Evolutionary conservation across 2,113 vertebrate genomes (phyloP).

Genomic region (Psettodes erumei): DNA sequence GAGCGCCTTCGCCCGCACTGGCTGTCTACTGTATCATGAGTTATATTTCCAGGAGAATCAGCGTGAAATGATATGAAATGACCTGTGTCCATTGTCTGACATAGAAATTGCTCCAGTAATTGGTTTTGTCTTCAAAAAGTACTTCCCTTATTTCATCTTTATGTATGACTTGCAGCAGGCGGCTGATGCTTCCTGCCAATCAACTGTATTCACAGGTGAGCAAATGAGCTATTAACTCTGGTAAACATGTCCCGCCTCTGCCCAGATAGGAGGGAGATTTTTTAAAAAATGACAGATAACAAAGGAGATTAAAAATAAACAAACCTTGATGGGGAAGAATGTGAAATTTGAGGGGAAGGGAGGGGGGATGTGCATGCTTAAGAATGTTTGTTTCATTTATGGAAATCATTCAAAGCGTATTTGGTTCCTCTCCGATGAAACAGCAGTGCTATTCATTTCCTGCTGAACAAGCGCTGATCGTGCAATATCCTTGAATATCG

Average conservation of each 20-base stretch:
- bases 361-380: not conserved
- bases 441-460: conserved; percentile 47
- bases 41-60: conserved; percentile 49
- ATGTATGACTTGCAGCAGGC: conserved; percentile 45
- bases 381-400: conserved; percentile 68
- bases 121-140: conserved; percentile 62
- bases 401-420: conserved; percentile 51
- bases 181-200: conserved; percentile 37
- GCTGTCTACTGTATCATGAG: conserved; percentile 3
- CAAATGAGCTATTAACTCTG: conserved; percentile 60
- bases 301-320: conserved; percentile 77
- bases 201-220: conserved; percentile 53
- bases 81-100: conserved; percentile 52
- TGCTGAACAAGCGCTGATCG: conserved; percentile 55
- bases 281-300: conserved; percentile 70
- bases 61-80: conserved; percentile 56
- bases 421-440: conserved; percentile 47
- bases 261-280: conserved; percentile 10
- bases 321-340: conserved; percentile 62
- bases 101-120: conserved; percentile 59
- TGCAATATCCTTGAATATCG: conserved; percentile 51
- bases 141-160: conserved; percentile 51
- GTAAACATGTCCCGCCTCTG: conserved; percentile 55
- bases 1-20: not conserved
- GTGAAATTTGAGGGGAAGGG: conserved; percentile 27